These are phyloP conservation scores for Rotaria magnacalcarata DNA, from an alignment of 2,888 invertebrate genomes.

Conservation along the genomic window DNA sequence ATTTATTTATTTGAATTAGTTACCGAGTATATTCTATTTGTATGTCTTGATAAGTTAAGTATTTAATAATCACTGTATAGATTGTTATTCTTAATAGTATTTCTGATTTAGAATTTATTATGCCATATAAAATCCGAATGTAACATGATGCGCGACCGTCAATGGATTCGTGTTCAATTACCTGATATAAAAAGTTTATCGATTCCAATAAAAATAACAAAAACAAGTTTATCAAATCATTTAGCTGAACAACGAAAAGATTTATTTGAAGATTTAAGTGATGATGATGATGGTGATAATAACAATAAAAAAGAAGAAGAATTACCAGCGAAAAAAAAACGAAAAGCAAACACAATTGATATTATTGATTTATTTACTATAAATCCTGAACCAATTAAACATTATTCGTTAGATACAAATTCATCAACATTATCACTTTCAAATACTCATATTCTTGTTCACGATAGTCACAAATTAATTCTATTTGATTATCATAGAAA, in stretches of 20 bases:
- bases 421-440: constrained; percentile 27
- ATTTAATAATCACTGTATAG: too few relatives aligned
- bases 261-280: neutral
- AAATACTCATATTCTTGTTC: neutral
- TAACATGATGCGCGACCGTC: neutral
- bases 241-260: neutral
- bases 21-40: too few relatives aligned
- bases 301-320: neutral
- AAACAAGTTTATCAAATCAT: neutral
- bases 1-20: too few relatives aligned
- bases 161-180: neutral
- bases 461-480: neutral
- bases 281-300: neutral
- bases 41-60: too few relatives aligned
- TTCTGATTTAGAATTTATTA: neutral
- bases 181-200: constrained; percentile 1
- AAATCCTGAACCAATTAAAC: neutral
- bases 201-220: neutral
- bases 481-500: neutral
- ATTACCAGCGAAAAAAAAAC: neutral
- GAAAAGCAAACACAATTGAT: neutral
- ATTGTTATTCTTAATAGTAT: too few relatives aligned
- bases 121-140: neutral
- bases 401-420: neutral
- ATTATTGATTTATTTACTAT: neutral